Conservation (phyloP, 2,113 vertebrate genomes). For the Ranitomeya variabilis region DNA sequence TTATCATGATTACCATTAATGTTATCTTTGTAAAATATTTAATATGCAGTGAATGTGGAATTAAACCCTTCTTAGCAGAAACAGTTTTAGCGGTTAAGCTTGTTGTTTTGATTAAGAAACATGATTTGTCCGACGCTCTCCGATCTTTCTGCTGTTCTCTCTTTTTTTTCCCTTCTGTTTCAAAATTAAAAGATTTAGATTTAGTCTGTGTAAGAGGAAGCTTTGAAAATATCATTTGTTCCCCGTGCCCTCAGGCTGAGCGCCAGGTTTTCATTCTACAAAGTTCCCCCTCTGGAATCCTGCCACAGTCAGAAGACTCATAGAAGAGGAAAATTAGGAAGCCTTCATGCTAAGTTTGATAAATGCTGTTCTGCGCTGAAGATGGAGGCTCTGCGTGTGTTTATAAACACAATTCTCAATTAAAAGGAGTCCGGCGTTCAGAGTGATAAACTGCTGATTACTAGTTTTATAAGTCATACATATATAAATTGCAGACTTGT, state of each 20-base stretch:
- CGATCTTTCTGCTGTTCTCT: constrained; percentile 10
- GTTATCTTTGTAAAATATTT: background rate
- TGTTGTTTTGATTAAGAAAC: constrained; percentile 39
- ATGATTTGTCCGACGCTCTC: constrained; percentile 31
- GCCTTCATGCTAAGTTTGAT: constrained; percentile 55
- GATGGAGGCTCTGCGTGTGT: constrained; percentile 37
- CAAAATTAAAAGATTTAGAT: constrained; percentile 50
- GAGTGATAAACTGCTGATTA: constrained; percentile 47
- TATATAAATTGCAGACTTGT: constrained; percentile 30
- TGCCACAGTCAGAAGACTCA: constrained; percentile 48
- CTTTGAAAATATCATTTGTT: constrained; percentile 55
- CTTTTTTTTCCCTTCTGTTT: constrained; percentile 4
- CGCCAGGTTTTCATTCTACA: constrained; percentile 52
- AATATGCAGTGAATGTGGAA: background rate
- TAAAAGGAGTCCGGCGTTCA: constrained; percentile 37
- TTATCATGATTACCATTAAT: background rate
- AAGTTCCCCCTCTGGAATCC: constrained; percentile 55
- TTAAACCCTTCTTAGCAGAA: background rate
- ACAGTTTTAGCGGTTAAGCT: background rate
- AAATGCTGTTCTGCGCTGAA: constrained; percentile 33
- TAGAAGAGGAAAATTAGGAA: constrained; percentile 46
- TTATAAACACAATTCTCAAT: constrained; percentile 52
- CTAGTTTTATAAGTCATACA: constrained; percentile 27
- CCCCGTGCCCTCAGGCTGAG: constrained; percentile 47
- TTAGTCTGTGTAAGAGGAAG: constrained; percentile 38